phyloP scores from a whole-genome alignment of 1,140 invertebrate species.

The Bombus fervidus region DNA sequence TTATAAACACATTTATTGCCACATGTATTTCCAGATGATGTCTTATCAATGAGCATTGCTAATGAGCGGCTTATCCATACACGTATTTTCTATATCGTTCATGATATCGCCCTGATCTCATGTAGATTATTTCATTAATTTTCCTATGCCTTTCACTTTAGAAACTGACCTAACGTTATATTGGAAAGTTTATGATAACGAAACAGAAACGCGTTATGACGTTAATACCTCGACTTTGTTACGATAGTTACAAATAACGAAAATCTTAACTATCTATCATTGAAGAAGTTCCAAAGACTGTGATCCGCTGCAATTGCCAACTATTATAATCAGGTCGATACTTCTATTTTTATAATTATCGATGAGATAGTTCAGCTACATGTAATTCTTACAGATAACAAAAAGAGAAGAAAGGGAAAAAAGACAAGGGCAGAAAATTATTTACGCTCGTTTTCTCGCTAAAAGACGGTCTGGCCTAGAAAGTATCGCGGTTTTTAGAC shows the following conservation, averaged over 20 bases:
- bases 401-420: not conserved
- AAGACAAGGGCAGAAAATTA: not conserved
- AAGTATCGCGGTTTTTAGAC: conserved; percentile 59
- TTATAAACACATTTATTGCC: not conserved
- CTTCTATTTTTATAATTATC: not conserved
- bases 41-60: not conserved
- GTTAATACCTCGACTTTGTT: too few relatives aligned
- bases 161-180: too few relatives aligned
- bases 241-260: too few relatives aligned
- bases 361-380: not conserved
- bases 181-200: too few relatives aligned
- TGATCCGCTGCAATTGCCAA: not conserved
- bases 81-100: not conserved
- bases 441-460: conserved; percentile 23
- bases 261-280: too few relatives aligned
- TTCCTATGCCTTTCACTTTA: not conserved
- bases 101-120: not conserved
- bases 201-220: too few relatives aligned
- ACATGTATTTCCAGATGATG: not conserved
- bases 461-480: conserved; percentile 55
- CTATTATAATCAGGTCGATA: not conserved
- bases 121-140: not conserved
- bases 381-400: not conserved
- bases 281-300: too few relatives aligned
- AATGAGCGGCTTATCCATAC: not conserved